Conservation (phyloP, 2,797 vertebrate species). For the Silurus lanzhouensis region DNA sequence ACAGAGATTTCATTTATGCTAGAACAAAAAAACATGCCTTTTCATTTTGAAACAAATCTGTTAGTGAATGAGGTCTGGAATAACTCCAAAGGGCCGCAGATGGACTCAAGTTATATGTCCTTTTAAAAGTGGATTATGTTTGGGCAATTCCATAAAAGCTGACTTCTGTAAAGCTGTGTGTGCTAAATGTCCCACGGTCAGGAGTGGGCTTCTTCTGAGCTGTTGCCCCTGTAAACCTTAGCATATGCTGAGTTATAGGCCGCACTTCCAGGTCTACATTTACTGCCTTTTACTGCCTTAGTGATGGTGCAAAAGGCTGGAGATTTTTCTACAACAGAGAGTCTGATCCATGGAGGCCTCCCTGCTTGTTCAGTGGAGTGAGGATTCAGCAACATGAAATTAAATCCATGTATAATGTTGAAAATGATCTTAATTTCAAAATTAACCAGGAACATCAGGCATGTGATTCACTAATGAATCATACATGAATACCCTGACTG, state of each 20-base stretch:
- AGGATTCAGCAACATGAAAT: not conserved
- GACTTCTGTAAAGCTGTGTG: constrained; percentile 32
- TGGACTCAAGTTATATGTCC: constrained; percentile 26
- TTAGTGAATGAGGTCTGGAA: not conserved
- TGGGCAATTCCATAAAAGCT: constrained; percentile 44
- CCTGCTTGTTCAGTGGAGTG: not conserved
- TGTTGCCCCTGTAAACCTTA: constrained; percentile 36
- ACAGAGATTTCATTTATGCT: not conserved
- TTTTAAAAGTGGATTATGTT: constrained; percentile 50
- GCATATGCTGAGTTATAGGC: constrained; percentile 34
- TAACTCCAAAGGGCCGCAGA: constrained; percentile 16
- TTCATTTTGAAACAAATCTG: not conserved
- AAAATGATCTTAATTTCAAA: constrained; percentile 61
- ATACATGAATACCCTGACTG: constrained; percentile 41
- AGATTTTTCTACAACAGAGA: constrained; percentile 42
- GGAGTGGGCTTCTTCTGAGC: constrained; percentile 38
- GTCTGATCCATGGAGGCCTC: constrained; percentile 38
- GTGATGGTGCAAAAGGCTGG: constrained; percentile 17
- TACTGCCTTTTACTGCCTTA: constrained; percentile 29
- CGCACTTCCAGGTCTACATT: constrained; percentile 22
- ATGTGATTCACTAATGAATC: constrained; percentile 67
- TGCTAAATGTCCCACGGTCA: constrained; percentile 27
- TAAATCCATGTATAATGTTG: not conserved
- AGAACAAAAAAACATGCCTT: not conserved
- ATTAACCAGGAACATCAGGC: constrained; percentile 69